Conservation (phyloP, 2,888 invertebrate species). For the Cynaeus angustus region DNA sequence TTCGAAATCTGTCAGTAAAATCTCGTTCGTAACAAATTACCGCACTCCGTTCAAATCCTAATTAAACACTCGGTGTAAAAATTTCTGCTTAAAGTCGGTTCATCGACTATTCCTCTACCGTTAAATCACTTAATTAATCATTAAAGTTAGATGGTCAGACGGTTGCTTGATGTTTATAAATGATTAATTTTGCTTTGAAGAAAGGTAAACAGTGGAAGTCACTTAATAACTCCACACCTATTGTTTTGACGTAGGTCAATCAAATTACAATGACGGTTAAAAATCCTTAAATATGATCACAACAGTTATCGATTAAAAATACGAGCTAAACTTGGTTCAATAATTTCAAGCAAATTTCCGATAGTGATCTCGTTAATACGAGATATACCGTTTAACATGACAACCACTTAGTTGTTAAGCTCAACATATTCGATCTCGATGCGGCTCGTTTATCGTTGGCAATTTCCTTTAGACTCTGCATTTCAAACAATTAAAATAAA, state of each 20-base stretch:
- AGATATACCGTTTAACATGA: no score
- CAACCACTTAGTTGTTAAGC: no score
- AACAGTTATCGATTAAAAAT: no score
- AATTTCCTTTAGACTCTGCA: background rate
- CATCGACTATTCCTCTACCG: constrained; percentile 6
- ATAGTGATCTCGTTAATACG: no score
- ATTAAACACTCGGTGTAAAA: constrained; percentile 12
- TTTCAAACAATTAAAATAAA: constrained; percentile 2
- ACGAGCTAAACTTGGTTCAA: no score
- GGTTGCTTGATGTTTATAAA: constrained; percentile 32
- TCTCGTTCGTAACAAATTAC: constrained; percentile 9
- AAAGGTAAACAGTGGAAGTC: constrained; percentile 29
- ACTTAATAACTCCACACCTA: constrained; percentile 23
- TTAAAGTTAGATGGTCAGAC: constrained; percentile 31
- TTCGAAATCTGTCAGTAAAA: constrained; percentile 8
- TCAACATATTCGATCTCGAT: no score
- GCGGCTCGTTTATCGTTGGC: background rate
- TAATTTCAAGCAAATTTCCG: no score
- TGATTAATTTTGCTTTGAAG: constrained; percentile 36
- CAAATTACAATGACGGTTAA: constrained; percentile 12
- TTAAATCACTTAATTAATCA: constrained; percentile 36
- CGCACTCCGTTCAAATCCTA: background rate
- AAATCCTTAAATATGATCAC: background rate
- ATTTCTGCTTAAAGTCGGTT: constrained; percentile 24
- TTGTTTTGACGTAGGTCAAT: constrained; percentile 22